Evolutionary conservation across 1,140 invertebrate species (phyloP).

Genomic region (Bombus pascuorum): DNA sequence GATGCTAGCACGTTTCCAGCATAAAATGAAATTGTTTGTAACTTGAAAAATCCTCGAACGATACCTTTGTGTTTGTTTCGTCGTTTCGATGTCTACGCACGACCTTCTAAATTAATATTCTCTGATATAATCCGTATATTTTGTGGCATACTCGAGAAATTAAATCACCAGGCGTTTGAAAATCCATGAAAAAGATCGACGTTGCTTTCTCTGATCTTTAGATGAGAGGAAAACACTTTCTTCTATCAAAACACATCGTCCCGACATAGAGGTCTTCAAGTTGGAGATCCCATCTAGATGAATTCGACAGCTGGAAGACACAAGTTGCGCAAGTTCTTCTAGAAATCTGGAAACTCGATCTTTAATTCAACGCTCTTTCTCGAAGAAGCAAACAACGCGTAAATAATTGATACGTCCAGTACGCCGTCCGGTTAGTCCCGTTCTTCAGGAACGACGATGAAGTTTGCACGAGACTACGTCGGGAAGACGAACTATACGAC

Average conservation of each 20-base stretch:
- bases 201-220: too few species aligned
- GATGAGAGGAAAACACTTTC: neutral
- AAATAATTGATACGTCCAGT: slow-evolving; percentile 20
- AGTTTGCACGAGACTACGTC: neutral
- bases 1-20: too few species aligned
- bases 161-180: too few species aligned
- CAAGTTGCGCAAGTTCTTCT: neutral
- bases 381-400: neutral
- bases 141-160: too few species aligned
- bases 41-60: too few species aligned
- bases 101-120: too few species aligned
- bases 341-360: neutral
- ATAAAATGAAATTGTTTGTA: too few species aligned
- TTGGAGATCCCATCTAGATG: neutral
- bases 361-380: slow-evolving; percentile 17
- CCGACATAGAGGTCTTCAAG: neutral
- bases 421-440: neutral
- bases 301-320: neutral
- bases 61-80: too few species aligned
- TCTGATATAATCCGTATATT: too few species aligned
- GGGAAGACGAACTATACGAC: neutral
- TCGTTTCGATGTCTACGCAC: too few species aligned
- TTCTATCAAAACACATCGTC: too few species aligned
- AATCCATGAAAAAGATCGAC: too few species aligned
- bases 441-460: neutral